Conservation (phyloP, 1,140 invertebrate genomes). For the Micrasema minimum region DNA sequence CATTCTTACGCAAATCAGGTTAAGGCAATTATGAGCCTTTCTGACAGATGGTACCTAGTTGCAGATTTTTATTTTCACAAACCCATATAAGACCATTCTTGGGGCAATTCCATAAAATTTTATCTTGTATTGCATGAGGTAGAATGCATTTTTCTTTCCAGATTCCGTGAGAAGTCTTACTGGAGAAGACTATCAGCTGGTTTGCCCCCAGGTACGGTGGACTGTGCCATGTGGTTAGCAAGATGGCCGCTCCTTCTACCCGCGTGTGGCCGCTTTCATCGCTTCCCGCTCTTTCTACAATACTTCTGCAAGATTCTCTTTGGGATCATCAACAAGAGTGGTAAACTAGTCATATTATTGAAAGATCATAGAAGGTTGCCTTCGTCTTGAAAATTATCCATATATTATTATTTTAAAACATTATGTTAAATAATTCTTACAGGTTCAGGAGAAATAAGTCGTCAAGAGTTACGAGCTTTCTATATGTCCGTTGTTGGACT, state of each 20-base stretch:
- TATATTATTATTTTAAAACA: no score
- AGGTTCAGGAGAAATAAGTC: slow-evolving; percentile 72
- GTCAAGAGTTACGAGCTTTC: slow-evolving; percentile 72
- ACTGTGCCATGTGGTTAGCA: slow-evolving; percentile 72
- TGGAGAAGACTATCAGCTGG: slow-evolving; percentile 62
- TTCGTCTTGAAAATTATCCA: no score
- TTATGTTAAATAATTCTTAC: slow-evolving; percentile 40
- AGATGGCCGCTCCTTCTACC: slow-evolving; percentile 72
- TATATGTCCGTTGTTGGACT: slow-evolving; percentile 76
- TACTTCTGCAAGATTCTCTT: slow-evolving; percentile 78
- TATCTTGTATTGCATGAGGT: no score
- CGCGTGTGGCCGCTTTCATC: slow-evolving; percentile 67
- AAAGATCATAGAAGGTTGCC: no score
- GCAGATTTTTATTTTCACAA: no score
- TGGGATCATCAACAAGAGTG: slow-evolving; percentile 75
- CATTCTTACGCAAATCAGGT: no score
- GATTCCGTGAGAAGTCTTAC: slow-evolving; percentile 61
- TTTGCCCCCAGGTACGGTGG: slow-evolving; percentile 59
- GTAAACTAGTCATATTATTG: slow-evolving; percentile 58
- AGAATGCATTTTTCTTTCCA: no score
- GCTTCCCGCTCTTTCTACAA: slow-evolving; percentile 76
- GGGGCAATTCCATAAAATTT: no score
- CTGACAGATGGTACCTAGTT: no score
- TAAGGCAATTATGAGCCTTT: no score
- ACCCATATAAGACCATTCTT: no score